A percentile compares a stretch with the other conserved stretches of the same genome.
Conservation (phyloP, 1,140 invertebrate genomes). For the Drosophila willistoni region DNA sequence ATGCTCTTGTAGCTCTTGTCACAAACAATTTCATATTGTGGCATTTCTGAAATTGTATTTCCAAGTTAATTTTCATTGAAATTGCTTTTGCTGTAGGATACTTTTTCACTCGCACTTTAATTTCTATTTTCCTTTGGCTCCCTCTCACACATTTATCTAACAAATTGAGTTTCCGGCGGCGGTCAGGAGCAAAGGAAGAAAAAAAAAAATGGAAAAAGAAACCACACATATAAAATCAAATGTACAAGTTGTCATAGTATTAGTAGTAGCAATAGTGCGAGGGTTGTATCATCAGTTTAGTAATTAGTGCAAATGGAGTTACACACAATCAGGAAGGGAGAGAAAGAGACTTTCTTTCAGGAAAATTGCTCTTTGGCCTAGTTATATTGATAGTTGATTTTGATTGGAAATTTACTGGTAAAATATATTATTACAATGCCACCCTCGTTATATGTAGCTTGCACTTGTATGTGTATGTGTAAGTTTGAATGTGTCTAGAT, state of each 20-base stretch:
- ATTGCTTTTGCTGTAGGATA: constrained; percentile 1
- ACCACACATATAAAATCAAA: constrained; percentile 49
- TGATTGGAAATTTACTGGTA: too few species aligned
- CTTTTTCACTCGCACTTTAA: constrained; percentile 1
- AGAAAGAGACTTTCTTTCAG: too few species aligned
- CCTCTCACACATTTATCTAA: constrained; percentile 51
- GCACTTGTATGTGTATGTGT: not conserved
- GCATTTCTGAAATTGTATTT: not conserved
- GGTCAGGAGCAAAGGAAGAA: not conserved
- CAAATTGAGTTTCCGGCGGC: constrained; percentile 65
- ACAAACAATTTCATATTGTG: not conserved
- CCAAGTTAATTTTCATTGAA: constrained; percentile 4
- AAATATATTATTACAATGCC: not conserved
- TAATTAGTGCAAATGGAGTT: too few species aligned
- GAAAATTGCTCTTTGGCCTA: too few species aligned
- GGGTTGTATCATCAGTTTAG: not conserved
- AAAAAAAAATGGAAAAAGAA: constrained; percentile 12
- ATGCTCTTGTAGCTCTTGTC: not conserved
- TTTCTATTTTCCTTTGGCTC: constrained; percentile 27
- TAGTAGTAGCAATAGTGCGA: constrained; percentile 6
- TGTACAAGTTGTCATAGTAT: constrained; percentile 22
- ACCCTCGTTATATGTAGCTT: not conserved
- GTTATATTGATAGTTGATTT: too few species aligned
- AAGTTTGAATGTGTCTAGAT: not conserved
- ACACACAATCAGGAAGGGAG: too few species aligned